Evolutionary conservation across 2,113 vertebrate genomes (phyloP), one percentile per base, ranked within the genome.

Genomic region (Scalopus aquaticus): DNA sequence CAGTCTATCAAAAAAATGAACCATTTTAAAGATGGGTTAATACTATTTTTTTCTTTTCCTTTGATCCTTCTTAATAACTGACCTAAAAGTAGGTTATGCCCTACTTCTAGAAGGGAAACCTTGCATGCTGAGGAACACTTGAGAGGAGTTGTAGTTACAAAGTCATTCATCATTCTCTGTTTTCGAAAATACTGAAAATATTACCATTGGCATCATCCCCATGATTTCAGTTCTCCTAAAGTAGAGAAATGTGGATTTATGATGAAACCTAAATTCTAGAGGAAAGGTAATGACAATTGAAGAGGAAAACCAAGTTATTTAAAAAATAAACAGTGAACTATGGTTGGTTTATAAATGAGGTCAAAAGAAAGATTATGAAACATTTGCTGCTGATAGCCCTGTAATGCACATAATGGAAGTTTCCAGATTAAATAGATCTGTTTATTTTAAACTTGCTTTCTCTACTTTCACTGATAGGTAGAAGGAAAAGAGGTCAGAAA

Each of bases 71-170:
- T 89, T 92, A 90, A 70, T 73, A 96, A 94, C 62, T 89, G 44
- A 72, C 65, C 19, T 42, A 58, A 93, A 97, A 96, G 77, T 96
- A 97, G 97, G 97, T 93, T 93, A 79, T 85, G 94, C 42, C 95
- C 92, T 96, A 96, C 64, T 97, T 97, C 67, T 44, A 60, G 58
- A 88, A 73, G 49, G 89, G 35, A n/a, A 9, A 11, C 24, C 51
- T 6, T n/a, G 65, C 28, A 13, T 12, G n/a, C 54, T 44, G 19
- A 88, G 44, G 77, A 77, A 80, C 35, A 54, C 24, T 28, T 28
- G n/a, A 80, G 83, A 54, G 51, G 20, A 24, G 20, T 8, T 80
- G 19, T 44, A 37, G 67, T 22, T 11, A 17, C 30, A 82, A 88
- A 65, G 6, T 30, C 20, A 39, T 51, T 64, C 16, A 9, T 51